Evolutionary conservation across 2,113 vertebrate genomes (phyloP), one percentile per base, ranked within the genome.

Genomic region (Cephalopterus ornatus): DNA sequence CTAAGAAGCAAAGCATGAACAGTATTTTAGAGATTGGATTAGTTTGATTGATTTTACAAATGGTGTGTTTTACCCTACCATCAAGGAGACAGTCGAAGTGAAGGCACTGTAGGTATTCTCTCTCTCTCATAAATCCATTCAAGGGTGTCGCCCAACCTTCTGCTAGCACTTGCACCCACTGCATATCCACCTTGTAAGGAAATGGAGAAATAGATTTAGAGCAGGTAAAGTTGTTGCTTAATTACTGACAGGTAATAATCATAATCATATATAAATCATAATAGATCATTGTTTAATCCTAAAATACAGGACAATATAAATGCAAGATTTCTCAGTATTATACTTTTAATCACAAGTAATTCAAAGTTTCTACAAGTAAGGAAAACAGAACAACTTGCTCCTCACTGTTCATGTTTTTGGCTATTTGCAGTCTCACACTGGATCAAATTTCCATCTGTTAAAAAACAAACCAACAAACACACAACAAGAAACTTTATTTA

Each of bases 101-200:
- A 94, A 99, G 99, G 98, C 99, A 99, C 97, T 99, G 99, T 41
- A 99, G 96, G 94, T 98, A 99, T 95, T 99, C 99, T 73, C 99
- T 98, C 96, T 99, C 99, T 85, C 99, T 98, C 99, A 99, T 99
- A 85, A 99, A 99, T 95, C 99, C 99, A 24, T 99, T 99, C 72
- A 99, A 96, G 15, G 99, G 99, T 26, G 99, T 99, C 42, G 99
- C 99, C 99, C 99, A 99, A 30, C 99, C 99, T 98, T 99, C 99
- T 14, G 99, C 99, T 97, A 99, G 97, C 63, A 99, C 99, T 97
- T 99, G 99, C 37, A 99, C 99, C 99, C 99, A 99, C 73, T 99
- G 99, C 99, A 99, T 99, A 97, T 99, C 99, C 97, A 99, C 98
- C 99, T 99, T 90, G 75, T 28, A 79, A 97, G 32, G 5, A 92